Percentiles rank a stretch among this genome's conserved stretches.
These are phyloP conservation scores for Yasuhikotakia modesta DNA, from an alignment of 2,797 vertebrate genomes.

Conservation along the genomic window DNA sequence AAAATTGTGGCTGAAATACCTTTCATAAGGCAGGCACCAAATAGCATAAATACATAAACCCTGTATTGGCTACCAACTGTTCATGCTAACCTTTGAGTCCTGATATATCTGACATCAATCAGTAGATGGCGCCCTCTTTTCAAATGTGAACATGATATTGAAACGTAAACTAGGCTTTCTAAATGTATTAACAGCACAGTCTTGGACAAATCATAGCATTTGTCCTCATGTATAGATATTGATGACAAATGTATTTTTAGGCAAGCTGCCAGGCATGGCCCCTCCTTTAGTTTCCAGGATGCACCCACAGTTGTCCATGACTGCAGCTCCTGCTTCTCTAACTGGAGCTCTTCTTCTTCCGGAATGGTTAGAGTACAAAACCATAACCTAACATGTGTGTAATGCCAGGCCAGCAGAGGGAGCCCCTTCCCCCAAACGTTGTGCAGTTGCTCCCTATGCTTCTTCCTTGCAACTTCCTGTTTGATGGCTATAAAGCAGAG, in stretches of 20 bases:
- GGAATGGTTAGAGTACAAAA: constrained; percentile 98
- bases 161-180: too few relatives aligned
- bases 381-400: too few relatives aligned
- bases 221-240: neutral
- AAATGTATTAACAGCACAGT: neutral
- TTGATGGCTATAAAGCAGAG: too few relatives aligned
- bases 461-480: too few relatives aligned
- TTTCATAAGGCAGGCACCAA: neutral
- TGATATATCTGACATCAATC: too few relatives aligned
- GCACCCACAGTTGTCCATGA: constrained; percentile 94
- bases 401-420: too few relatives aligned
- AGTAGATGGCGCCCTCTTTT: constrained; percentile 10
- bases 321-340: constrained; percentile 86
- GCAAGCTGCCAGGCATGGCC: constrained; percentile 93
- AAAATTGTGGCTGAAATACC: neutral
- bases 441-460: too few relatives aligned
- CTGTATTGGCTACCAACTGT: too few relatives aligned
- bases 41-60: too few relatives aligned
- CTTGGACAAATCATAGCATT: neutral
- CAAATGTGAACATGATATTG: neutral
- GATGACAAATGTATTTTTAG: constrained; percentile 51
- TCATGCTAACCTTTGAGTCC: too few relatives aligned
- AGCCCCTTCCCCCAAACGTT: too few relatives aligned
- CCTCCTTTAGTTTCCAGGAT: constrained; percentile 98
- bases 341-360: constrained; percentile 71